Base-by-base conservation (phyloP, 2,113 vertebrate genomes). In the Semicossyphus pulcher region DNA sequence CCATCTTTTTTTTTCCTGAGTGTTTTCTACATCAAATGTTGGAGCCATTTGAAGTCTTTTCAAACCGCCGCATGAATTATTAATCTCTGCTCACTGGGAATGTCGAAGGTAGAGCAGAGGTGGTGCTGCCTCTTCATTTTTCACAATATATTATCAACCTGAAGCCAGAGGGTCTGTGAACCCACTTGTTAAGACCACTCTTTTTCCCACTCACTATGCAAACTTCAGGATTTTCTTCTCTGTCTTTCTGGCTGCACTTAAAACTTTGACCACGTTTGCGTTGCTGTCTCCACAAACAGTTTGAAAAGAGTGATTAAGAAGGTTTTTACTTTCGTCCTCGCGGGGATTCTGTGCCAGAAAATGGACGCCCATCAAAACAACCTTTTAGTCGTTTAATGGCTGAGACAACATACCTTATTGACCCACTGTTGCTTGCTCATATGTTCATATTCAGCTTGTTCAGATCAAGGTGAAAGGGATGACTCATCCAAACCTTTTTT, bases 21-120 rank as follows among this genome's bases (percentile, higher is more conserved):
- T n/a, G n/a, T 18, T 53, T 65, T 64, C 34, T 31, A 37, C 41
- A 59, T 63, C 32, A 76, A 64, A 66, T 12, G 47, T 47, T 15
- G 23, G 7, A 66, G 1, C 20, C 28, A 1, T 77, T 57, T 78
- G 29, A 78, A 52, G 52, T 47, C 47, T 61, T 26, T 65, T 60
- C 7, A 21, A 59, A 56, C 37, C 34, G 41, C 28, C 7, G 16
- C 3, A 42, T 76, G 26, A 29, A 64, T 73, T 72, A 45, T 64
- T 66, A 65, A 72, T 61, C 42, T 12, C 1, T 11, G 0, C 45
- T 52, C 66, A 14, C 1, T 56, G 9, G 62, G 51, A 56, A 45
- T 15, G 59, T 11, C 61, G 25, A 44, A 47, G 58, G 42, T 34
- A 32, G 69, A 73, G 37, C 44, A 49, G 29, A 62, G 54, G 51